Evolutionary conservation across 2,113 vertebrate species (phyloP).

Genomic region (Polypterus bichir): DNA sequence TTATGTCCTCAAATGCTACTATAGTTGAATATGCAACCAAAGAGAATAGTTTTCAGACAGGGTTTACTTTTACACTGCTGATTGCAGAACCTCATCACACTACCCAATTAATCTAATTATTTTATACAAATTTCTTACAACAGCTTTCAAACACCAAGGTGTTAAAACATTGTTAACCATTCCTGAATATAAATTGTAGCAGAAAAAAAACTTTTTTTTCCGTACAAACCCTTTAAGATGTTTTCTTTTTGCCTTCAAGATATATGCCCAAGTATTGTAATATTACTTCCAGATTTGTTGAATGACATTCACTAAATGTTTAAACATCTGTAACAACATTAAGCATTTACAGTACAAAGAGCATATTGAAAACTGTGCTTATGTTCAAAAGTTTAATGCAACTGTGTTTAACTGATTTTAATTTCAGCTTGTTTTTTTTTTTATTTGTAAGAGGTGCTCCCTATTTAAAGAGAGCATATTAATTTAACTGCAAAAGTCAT

Average conservation of each 20-base stretch:
- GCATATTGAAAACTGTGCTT: too few relatives aligned
- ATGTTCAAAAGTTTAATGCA: too few relatives aligned
- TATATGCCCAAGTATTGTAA: not conserved
- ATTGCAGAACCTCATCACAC: too few relatives aligned
- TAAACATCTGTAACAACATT: constrained; percentile 6
- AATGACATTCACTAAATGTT: constrained; percentile 3
- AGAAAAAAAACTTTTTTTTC: too few relatives aligned
- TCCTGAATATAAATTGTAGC: too few relatives aligned
- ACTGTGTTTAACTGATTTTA: not conserved
- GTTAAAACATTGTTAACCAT: not conserved
- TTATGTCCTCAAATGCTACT: too few relatives aligned
- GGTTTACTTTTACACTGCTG: too few relatives aligned
- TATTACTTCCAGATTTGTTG: not conserved
- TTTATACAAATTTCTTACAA: not conserved
- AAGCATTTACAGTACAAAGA: too few relatives aligned
- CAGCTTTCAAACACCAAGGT: not conserved
- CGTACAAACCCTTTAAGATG: too few relatives aligned
- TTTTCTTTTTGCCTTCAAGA: too few relatives aligned
- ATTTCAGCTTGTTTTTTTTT: not conserved
- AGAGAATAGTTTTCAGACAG: too few relatives aligned
- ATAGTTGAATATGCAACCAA: too few relatives aligned
- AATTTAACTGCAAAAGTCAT: not conserved
- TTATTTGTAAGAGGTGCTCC: constrained; percentile 1
- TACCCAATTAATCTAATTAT: not conserved
- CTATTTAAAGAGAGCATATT: constrained; percentile 2